phyloP scores from a whole-genome alignment of 35 echinoderm and acorn worm species.

The Heliocidaris erythrogramma region DNA sequence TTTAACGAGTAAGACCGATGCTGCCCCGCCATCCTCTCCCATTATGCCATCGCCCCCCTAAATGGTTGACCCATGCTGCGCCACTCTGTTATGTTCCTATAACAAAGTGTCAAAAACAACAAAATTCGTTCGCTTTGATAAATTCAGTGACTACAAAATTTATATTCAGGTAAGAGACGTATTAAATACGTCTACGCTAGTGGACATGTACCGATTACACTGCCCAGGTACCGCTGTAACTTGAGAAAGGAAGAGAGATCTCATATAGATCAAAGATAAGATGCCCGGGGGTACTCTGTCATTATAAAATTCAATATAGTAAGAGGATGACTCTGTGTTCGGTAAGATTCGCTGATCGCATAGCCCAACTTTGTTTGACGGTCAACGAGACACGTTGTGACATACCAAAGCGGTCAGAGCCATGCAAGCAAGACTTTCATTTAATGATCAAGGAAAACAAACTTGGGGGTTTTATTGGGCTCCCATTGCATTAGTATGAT shows the following conservation, averaged over 20 bases:
- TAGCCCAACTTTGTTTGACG: not conserved
- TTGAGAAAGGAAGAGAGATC: not conserved
- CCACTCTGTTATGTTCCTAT: too few species aligned
- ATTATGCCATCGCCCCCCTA: too few species aligned
- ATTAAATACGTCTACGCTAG: too few species aligned
- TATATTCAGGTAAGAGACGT: too few species aligned
- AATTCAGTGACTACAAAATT: too few species aligned
- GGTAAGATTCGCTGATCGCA: not conserved
- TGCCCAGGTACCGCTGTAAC: not conserved
- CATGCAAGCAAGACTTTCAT: not conserved
- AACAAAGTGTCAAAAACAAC: too few species aligned
- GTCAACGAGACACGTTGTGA: not conserved
- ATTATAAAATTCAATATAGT: not conserved
- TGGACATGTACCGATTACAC: too few species aligned
- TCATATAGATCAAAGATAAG: not conserved
- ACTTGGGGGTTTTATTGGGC: not conserved
- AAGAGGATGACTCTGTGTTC: not conserved
- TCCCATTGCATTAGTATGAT: not conserved
- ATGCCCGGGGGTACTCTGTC: not conserved
- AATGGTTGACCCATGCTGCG: too few species aligned
- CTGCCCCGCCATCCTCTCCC: too few species aligned
- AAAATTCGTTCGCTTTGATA: too few species aligned
- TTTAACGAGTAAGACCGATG: too few species aligned
- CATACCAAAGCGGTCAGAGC: not conserved
- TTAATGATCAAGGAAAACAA: not conserved